Conservation (phyloP, 2,888 invertebrate genomes). For the Dicyrtomina minuta region DNA sequence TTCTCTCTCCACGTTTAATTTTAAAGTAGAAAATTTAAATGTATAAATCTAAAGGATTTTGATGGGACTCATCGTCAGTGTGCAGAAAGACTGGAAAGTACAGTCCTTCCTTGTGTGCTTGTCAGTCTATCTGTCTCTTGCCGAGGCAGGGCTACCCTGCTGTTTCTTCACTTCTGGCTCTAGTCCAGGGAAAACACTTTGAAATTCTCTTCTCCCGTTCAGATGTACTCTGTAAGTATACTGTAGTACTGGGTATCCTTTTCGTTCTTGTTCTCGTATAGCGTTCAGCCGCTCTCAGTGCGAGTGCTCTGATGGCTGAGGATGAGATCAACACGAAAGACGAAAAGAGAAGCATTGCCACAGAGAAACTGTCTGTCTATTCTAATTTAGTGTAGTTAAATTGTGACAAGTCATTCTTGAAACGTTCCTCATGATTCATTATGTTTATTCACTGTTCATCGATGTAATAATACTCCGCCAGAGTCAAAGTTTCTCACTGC, state of each 20-base stretch:
- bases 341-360: not conserved
- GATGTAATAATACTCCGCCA: not conserved
- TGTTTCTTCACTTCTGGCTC: not conserved
- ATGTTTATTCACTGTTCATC: not conserved
- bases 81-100: not conserved
- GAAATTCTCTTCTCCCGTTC: slow-evolving; percentile 1
- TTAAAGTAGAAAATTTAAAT: too few species aligned
- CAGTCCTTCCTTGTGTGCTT: not conserved
- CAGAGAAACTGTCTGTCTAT: slow-evolving; percentile 14
- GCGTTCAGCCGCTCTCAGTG: not conserved
- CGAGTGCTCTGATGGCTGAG: not conserved
- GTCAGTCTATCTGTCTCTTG: not conserved
- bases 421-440: not conserved
- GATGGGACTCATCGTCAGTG: not conserved
- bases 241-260: too few species aligned
- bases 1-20: too few species aligned
- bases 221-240: too few species aligned
- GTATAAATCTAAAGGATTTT: too few species aligned
- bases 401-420: slow-evolving; percentile 3
- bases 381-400: slow-evolving; percentile 9
- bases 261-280: not conserved
- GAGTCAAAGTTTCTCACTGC: not conserved
- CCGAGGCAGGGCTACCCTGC: not conserved
- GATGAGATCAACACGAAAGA: not conserved
- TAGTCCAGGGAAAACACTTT: slow-evolving; percentile 2